Conservation (phyloP, 2,113 vertebrate species). For the Forbesichthys agassizii region DNA sequence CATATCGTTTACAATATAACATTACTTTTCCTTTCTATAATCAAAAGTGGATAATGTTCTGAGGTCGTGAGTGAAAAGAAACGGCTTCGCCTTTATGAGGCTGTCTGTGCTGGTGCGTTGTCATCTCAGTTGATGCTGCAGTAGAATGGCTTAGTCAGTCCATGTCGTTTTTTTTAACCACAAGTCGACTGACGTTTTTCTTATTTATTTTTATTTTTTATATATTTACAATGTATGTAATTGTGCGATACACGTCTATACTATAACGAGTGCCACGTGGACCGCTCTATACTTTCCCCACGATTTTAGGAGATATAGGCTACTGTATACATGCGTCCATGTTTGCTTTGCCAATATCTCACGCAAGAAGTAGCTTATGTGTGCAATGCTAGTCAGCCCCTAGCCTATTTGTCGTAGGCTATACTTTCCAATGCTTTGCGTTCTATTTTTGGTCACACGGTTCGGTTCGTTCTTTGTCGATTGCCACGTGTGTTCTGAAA, state of each 20-base stretch:
- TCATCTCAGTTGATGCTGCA: slow-evolving; percentile 54
- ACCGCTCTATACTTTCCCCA: not conserved
- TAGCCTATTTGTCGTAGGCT: not conserved
- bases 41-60: not conserved
- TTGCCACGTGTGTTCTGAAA: slow-evolving; percentile 20
- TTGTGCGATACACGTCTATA: not conserved
- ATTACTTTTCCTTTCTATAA: not conserved
- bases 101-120: slow-evolving; percentile 34
- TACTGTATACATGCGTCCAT: not conserved
- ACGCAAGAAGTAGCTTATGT: not conserved
- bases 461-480: not conserved
- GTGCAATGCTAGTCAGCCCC: not conserved
- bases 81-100: slow-evolving; percentile 40
- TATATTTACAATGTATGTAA: not conserved
- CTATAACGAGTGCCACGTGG: not conserved
- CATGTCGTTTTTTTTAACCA: slow-evolving; percentile 12
- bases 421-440: not conserved
- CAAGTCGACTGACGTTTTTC: not conserved
- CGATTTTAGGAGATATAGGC: not conserved
- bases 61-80: not conserved
- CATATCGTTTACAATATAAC: not conserved
- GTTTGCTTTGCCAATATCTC: not conserved
- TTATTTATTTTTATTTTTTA: not conserved
- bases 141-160: slow-evolving; percentile 47
- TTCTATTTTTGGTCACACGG: not conserved